Evolutionary conservation across 2,113 vertebrate genomes (phyloP).

Genomic region (Myanophis thanlyinensis): DNA sequence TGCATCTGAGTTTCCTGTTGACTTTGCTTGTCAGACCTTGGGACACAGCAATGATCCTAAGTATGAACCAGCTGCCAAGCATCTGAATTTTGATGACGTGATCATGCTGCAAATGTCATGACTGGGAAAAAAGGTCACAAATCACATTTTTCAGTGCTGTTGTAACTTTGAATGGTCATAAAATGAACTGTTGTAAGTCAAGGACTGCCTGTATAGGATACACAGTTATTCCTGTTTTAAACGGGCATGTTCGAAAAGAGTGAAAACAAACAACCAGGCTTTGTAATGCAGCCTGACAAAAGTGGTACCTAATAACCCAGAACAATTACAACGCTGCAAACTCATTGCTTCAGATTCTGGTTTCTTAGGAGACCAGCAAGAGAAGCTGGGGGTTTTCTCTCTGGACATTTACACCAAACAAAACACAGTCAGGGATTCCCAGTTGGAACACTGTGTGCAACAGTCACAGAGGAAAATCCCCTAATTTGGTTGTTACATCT

Average conservation of each 20-base stretch:
- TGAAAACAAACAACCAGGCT: neutral
- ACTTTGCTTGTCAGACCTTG: no score
- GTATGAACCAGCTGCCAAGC: no score
- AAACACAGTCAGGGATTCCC: neutral
- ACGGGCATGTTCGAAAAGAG: neutral
- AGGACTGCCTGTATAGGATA: neutral
- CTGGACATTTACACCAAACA: neutral
- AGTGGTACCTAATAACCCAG: slow-evolving; percentile 13
- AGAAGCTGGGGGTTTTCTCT: neutral
- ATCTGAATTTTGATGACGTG: no score
- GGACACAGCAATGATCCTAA: no score
- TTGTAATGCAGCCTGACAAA: neutral
- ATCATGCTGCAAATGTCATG: neutral
- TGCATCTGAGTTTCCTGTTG: neutral
- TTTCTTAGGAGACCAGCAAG: neutral
- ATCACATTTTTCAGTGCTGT: neutral
- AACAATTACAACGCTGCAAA: neutral
- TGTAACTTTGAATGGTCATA: neutral
- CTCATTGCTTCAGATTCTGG: neutral
- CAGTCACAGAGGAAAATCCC: neutral
- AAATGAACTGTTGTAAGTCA: neutral
- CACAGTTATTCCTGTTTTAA: neutral
- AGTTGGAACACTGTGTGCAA: neutral
- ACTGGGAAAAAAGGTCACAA: neutral
- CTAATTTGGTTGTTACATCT: neutral